Percentiles rank a stretch among this genome's conserved stretches.
Evolutionary conservation across 1,140 invertebrate species (phyloP).

Genomic region (Drosophila insularis): DNA sequence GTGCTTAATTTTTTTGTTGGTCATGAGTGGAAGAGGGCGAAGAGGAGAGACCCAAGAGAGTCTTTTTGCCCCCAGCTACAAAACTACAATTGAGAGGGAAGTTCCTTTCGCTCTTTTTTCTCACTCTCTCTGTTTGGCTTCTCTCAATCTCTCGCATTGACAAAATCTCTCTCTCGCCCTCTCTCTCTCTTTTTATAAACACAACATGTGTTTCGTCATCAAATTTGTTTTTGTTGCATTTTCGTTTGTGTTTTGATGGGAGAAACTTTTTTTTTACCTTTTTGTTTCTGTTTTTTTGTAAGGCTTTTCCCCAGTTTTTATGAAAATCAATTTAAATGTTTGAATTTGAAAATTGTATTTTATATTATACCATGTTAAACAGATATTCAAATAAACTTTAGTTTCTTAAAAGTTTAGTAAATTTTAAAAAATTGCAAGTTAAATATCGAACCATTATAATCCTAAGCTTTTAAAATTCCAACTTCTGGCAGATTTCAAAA

Average conservation of each 20-base stretch:
- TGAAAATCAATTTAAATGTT: neutral
- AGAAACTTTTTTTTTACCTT: slow-evolving; percentile 40
- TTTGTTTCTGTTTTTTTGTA: slow-evolving; percentile 14
- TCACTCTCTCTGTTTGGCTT: neutral
- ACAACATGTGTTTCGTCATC: slow-evolving; percentile 81
- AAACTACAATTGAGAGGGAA: slow-evolving; percentile 62
- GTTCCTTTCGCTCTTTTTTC: slow-evolving; percentile 5
- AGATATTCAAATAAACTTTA: too few relatives aligned
- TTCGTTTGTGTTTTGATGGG: slow-evolving; percentile 43
- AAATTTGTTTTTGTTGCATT: slow-evolving; percentile 65
- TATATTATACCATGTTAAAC: too few relatives aligned
- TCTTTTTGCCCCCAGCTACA: slow-evolving; percentile 43
- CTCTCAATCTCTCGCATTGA: neutral
- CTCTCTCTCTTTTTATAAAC: slow-evolving; percentile 42
- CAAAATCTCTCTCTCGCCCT: slow-evolving; percentile 12
- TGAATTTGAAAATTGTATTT: neutral
- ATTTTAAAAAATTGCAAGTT: neutral
- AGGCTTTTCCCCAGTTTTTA: slow-evolving; percentile 6
- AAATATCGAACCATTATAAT: too few relatives aligned
- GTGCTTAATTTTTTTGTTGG: slow-evolving; percentile 64
- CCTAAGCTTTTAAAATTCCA: too few relatives aligned
- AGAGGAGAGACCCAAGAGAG: neutral
- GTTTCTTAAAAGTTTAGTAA: neutral
- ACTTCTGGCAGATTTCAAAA: too few relatives aligned
- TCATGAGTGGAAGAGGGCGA: neutral